These are phyloP conservation scores for Vanessa cardui DNA, from an alignment of 2,888 invertebrate species.

Conservation along the genomic window DNA sequence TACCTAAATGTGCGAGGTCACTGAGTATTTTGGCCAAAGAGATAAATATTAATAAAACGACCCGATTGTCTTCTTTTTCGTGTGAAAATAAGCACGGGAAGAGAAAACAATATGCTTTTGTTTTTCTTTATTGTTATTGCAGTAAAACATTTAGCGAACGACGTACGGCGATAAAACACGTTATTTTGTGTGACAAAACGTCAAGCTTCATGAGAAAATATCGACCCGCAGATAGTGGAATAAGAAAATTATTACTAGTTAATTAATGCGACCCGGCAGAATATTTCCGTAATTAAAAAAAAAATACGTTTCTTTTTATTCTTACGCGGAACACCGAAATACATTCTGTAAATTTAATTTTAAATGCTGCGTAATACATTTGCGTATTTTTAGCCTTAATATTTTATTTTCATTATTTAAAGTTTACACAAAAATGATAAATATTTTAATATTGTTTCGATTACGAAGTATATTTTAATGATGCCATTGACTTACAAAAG, in stretches of 20 bases:
- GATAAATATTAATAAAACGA: conserved; percentile 79
- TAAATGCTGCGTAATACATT: too few species aligned
- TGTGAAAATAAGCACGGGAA: conserved; percentile 68
- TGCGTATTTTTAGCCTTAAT: too few species aligned
- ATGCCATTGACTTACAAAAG: too few species aligned
- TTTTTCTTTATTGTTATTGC: conserved; percentile 82
- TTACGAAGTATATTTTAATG: too few species aligned
- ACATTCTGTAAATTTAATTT: too few species aligned
- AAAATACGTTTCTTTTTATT: too few species aligned
- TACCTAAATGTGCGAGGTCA: conserved; percentile 60
- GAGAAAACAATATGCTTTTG: conserved; percentile 77
- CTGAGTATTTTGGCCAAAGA: conserved; percentile 67
- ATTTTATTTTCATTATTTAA: too few species aligned
- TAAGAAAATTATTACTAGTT: conserved; percentile 75
- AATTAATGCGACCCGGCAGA: conserved; percentile 33
- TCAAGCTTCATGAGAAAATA: conserved; percentile 81
- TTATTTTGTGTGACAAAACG: conserved; percentile 83
- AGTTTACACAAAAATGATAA: too few species aligned
- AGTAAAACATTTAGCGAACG: conserved; percentile 79
- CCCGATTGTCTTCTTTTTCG: conserved; percentile 69
- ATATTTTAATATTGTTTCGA: too few species aligned
- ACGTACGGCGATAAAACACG: conserved; percentile 74
- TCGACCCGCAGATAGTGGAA: conserved; percentile 80
- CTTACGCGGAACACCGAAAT: too few species aligned
- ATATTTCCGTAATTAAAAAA: conserved; percentile 7